These are phyloP conservation scores for Lytechinus variegatus DNA, from an alignment of 35 echinoderm and acorn worm species.

Conservation along the genomic window DNA sequence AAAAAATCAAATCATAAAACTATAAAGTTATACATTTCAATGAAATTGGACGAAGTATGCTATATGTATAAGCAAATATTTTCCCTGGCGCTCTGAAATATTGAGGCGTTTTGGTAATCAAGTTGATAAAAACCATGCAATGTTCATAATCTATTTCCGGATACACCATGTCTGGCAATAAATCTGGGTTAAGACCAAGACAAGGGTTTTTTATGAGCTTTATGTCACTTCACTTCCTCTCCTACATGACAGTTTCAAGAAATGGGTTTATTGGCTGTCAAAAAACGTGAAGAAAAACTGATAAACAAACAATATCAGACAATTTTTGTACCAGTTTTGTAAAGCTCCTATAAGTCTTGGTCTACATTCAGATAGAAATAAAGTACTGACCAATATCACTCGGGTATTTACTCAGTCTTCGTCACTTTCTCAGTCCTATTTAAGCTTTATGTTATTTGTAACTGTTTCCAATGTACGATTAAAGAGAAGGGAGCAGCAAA, in stretches of 20 bases:
- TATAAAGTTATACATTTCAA: neutral
- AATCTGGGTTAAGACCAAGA: neutral
- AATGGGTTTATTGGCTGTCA: slow-evolving; percentile 7
- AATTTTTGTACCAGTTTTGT: neutral
- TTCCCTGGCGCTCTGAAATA: no score
- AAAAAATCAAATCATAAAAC: neutral
- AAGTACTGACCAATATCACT: neutral
- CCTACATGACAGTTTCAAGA: neutral
- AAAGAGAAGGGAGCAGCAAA: no score
- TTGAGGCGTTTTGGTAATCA: neutral
- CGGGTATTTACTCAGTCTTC: neutral
- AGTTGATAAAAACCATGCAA: neutral
- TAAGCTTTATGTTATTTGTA: no score
- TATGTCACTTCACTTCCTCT: neutral
- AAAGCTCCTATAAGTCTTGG: neutral
- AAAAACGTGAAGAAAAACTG: neutral
- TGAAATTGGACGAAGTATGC: neutral
- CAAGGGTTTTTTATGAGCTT: neutral
- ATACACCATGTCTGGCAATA: neutral
- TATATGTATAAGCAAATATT: neutral
- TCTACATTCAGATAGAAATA: neutral
- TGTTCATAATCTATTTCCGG: neutral
- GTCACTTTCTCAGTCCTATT: neutral
- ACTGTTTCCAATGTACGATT: no score
- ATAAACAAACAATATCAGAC: neutral